phyloP scores from a whole-genome alignment of 2,797 vertebrate species.

The Labeo calbasu region DNA sequence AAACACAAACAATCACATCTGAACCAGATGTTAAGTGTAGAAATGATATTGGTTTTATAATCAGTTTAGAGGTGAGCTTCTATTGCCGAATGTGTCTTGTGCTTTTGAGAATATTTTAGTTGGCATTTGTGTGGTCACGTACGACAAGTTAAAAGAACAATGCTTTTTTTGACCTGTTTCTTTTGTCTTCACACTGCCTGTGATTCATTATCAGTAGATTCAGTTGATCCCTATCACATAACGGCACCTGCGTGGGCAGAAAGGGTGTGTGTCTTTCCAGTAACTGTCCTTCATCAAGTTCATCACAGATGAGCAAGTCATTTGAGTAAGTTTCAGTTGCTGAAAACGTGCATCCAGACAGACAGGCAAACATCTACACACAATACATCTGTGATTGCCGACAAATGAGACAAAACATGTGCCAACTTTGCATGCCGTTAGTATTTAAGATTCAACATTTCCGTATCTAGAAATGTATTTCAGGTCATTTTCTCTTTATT shows the following conservation, averaged over 20 bases:
- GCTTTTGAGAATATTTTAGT: not conserved
- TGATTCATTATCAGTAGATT: slow-evolving; percentile 15
- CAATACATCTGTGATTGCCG: not conserved
- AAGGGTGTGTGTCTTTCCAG: slow-evolving; percentile 18
- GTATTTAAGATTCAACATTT: not conserved
- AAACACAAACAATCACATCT: slow-evolving; percentile 35
- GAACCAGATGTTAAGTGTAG: slow-evolving; percentile 48
- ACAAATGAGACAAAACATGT: not conserved
- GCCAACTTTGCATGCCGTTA: not conserved
- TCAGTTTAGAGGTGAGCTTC: slow-evolving; percentile 34
- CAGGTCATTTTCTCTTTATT: not conserved
- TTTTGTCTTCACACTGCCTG: not conserved
- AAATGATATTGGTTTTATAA: slow-evolving; percentile 38
- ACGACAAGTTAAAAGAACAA: not conserved
- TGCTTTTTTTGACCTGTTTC: slow-evolving; percentile 20
- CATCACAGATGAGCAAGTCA: not conserved
- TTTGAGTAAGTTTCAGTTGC: not conserved
- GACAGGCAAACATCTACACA: not conserved
- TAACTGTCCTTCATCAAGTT: not conserved
- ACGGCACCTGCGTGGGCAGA: slow-evolving; percentile 6
- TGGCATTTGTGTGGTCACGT: not conserved
- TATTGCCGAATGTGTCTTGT: slow-evolving; percentile 8
- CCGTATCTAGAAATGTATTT: not conserved
- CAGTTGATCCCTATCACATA: slow-evolving; percentile 19
- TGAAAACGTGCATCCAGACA: not conserved